Evolutionary conservation across 2,888 invertebrate genomes (phyloP), one percentile per base, ranked within the genome.

Genomic region (Kuschelorhynchus macadamiae): DNA sequence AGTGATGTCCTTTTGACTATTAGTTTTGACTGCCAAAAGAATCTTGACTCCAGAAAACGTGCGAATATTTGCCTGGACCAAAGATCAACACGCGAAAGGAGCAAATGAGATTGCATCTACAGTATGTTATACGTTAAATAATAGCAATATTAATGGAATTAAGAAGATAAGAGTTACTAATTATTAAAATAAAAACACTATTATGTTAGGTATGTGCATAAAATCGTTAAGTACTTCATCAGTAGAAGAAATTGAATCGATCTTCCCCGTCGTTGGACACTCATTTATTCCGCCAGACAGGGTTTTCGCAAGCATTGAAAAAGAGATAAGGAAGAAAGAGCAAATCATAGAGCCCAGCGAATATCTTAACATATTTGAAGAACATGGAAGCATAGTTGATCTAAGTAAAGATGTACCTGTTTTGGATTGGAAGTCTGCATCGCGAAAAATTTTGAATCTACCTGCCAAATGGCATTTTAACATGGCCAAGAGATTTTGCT

Each of bases 41-140:
- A 80, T 70, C 66, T 75, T 18, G 62, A 72, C 63, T 4, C 49
- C 17, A 49, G 49, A 49, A 12, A 75, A 11, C 79, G 75, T 60
- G 75, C 76, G 2, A 75, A 14, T 52, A 9, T 63, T 17, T 41
- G 57, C 49, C 9, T 68, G 71, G 68, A 64, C 61, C 17, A 65
- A 71, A 52, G 18, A 50, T 41, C 18, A 30, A 14, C 9, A 32
- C 14, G 16, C 8, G 2, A 71, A 66, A 46, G 65, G 64, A 20
- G 69, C 64, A 8, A 71, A 71, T 41, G 61, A 64, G 59, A 68
- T 71, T 7, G 2, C 8, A 41, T 41, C 41, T 14, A 16, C 41
- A 41, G 41, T 41, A 2, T 41, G n/a, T 16, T 41, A 41, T 41
- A 41, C 41, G 16, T 8, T 41, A 14, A 41, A 41, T 41, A 41